Base-by-base conservation (phyloP, 2,888 invertebrate genomes). In the Cremastobaeus sp. region DNA sequence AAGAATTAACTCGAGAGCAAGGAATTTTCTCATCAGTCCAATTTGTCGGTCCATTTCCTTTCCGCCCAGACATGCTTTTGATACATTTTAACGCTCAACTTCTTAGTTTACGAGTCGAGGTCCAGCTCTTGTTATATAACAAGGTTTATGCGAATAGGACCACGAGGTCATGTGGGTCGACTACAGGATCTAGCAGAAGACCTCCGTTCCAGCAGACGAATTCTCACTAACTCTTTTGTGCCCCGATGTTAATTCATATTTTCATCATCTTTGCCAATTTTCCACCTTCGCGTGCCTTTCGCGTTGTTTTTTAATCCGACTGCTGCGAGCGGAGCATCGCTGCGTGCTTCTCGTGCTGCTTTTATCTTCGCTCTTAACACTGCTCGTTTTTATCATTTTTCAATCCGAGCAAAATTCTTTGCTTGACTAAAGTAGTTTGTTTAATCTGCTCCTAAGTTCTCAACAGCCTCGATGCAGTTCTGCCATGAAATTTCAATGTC, bases 111-210 rank as follows among this genome's bases (percentile, higher is more conserved):
- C 18, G 39, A 32, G 43, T 3, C 45, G 54, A 39, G 52, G 45
- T 62, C 69, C 62, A 62, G 69, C 66, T 32, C 39, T 28, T 71
- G 81, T 84, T 84, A 84, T 75, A 80, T 84, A 84, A 84, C 62
- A 65, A 70, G 77, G 76, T 81, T 81, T 79, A 81, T 81, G 79
- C 78, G 81, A 83, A 78, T 79, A 77, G 64, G 62, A 64, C 62
- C 57, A 64, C 60, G 73, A 80, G 82, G 81, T 84, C 85, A 82
- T 82, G 81, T 76, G 82, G 84, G 80, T 77, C 59, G 69, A 65
- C 55, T 74, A 72, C 41, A 66, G 60, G 50, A 47, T 15, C 77
- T 81, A 81, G 82, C 81, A 82, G 82, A 82, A 79, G 82, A 81
- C 78, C 28, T 48, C 30, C n/a, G 11, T 74, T 69, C 74, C 75